These are phyloP conservation scores for Meloe dianella DNA, from an alignment of 2,888 invertebrate genomes.

Conservation along the genomic window DNA sequence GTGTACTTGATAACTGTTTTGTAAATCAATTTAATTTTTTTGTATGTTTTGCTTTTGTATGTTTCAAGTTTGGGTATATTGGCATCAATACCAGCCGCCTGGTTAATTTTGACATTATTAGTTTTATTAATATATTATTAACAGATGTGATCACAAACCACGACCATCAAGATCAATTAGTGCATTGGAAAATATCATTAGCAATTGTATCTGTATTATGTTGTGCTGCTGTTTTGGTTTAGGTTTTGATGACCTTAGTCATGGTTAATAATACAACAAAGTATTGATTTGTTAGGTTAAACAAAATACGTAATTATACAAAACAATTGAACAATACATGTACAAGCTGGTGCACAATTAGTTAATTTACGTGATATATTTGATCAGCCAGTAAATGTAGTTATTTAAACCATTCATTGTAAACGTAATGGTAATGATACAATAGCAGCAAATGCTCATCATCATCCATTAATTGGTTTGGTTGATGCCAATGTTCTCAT, in stretches of 20 bases:
- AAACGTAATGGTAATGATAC: slow-evolving; percentile 75
- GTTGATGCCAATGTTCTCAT: slow-evolving; percentile 71
- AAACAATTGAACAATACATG: slow-evolving; percentile 71
- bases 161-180: slow-evolving; percentile 87
- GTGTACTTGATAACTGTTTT: too few species aligned
- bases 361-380: slow-evolving; percentile 77
- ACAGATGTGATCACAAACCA: slow-evolving; percentile 94
- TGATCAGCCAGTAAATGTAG: slow-evolving; percentile 77
- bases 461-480: slow-evolving; percentile 73
- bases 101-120: slow-evolving; percentile 88
- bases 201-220: slow-evolving; percentile 85
- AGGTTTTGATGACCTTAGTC: slow-evolving; percentile 91
- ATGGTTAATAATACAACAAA: slow-evolving; percentile 75
- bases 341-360: slow-evolving; percentile 67
- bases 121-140: slow-evolving; percentile 90
- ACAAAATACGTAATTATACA: slow-evolving; percentile 82
- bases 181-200: slow-evolving; percentile 80
- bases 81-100: slow-evolving; percentile 91
- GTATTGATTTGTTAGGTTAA: slow-evolving; percentile 81
- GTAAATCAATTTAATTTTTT: too few species aligned
- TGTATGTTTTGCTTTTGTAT: slow-evolving; percentile 33
- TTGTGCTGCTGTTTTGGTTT: slow-evolving; percentile 89
- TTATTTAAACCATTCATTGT: slow-evolving; percentile 73
- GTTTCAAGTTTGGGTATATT: slow-evolving; percentile 87
- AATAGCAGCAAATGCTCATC: slow-evolving; percentile 75